Conservation (phyloP, 2,113 vertebrate species). For the Oophaga pumilio region DNA sequence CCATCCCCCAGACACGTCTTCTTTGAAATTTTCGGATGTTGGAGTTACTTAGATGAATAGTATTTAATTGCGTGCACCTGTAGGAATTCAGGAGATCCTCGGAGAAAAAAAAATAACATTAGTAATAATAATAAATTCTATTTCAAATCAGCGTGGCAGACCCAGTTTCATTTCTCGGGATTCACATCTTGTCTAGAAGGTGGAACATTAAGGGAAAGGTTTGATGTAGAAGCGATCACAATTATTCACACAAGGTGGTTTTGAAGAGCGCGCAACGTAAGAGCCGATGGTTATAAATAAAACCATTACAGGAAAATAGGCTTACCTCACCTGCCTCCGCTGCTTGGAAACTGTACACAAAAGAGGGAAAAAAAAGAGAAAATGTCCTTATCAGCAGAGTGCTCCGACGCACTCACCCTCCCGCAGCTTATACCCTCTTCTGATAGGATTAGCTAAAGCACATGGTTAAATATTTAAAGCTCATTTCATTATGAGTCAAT, state of each 20-base stretch:
- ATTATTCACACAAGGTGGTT: slow-evolving; percentile 56
- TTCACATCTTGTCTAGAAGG: slow-evolving; percentile 25
- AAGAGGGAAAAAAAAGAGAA: slow-evolving; percentile 1
- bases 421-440: neutral
- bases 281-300: slow-evolving; percentile 49
- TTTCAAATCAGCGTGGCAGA: slow-evolving; percentile 20
- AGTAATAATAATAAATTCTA: slow-evolving; percentile 23
- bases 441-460: slow-evolving; percentile 34
- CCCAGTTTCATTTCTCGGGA: slow-evolving; percentile 15
- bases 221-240: slow-evolving; percentile 48
- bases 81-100: neutral
- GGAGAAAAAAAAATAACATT: slow-evolving; percentile 11
- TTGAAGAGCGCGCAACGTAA: slow-evolving; percentile 43
- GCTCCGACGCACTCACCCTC: neutral
- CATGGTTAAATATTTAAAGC: slow-evolving; percentile 37
- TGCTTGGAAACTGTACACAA: slow-evolving; percentile 38
- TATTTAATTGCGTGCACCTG: slow-evolving; percentile 25
- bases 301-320: slow-evolving; percentile 50
- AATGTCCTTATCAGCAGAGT: neutral
- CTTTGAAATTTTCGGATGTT: neutral
- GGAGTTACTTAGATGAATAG: neutral
- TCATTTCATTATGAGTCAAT: neutral
- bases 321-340: slow-evolving; percentile 42
- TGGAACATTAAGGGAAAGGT: slow-evolving; percentile 41
- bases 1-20: neutral